phyloP scores from a whole-genome alignment of 2,797 vertebrate genomes.

The Syngnathus acus region DNA sequence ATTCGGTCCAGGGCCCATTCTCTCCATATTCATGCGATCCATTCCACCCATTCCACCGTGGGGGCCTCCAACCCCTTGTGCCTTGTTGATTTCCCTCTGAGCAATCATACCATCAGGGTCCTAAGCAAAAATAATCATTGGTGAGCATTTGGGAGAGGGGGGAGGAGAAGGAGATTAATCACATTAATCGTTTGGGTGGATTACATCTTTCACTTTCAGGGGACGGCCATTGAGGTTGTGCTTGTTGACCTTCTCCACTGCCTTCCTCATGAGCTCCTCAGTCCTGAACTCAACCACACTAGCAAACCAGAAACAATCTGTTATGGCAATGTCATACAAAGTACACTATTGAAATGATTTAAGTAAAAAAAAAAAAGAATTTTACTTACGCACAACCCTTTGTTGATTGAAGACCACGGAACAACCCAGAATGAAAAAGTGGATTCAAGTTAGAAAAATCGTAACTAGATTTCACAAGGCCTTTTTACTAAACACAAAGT shows the following conservation, averaged over 20 bases:
- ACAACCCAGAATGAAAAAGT: conserved; percentile 24
- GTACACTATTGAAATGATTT: background rate
- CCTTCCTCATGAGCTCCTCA: conserved; percentile 97
- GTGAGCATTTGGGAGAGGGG: background rate
- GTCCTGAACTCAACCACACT: conserved; percentile 98
- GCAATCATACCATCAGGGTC: conserved; percentile 89
- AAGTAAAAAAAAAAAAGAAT: background rate
- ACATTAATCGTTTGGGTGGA: conserved; percentile 9
- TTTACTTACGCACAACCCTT: conserved; percentile 98
- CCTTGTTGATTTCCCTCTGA: conserved; percentile 84
- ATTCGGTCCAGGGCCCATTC: conserved; percentile 80
- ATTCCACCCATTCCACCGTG: conserved; percentile 51
- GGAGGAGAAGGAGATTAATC: no score
- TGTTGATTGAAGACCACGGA: conserved; percentile 53
- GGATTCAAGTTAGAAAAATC: conserved; percentile 2
- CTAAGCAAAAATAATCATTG: conserved; percentile 53
- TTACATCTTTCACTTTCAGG: conserved; percentile 94
- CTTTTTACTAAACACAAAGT: background rate
- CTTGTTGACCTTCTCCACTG: conserved; percentile 95
- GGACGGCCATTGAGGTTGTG: conserved; percentile 91
- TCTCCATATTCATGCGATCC: conserved; percentile 73
- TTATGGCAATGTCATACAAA: background rate
- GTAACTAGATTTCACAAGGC: conserved; percentile 9
- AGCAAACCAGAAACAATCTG: conserved; percentile 25
- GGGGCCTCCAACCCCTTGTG: conserved; percentile 53